Percentiles rank a stretch among this genome's conserved stretches.
Evolutionary conservation across 1,140 invertebrate species (phyloP).

Genomic region (Tenebrio molitor): DNA sequence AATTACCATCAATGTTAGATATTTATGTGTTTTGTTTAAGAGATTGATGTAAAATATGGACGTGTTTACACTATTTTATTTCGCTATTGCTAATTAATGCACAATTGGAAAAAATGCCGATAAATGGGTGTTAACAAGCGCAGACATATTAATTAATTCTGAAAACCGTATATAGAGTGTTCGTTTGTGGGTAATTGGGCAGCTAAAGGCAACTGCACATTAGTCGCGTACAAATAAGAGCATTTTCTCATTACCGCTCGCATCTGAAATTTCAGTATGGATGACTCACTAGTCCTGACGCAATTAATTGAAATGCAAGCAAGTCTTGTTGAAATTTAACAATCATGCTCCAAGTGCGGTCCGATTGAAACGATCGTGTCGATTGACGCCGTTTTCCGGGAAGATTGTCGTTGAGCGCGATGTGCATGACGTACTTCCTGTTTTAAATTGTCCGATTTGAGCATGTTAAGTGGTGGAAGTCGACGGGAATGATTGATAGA

Average conservation of each 20-base stretch:
- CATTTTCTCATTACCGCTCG: no score
- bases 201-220: no score
- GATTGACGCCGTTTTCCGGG: conserved; percentile 25
- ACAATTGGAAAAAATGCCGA: conserved; percentile 6
- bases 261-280: no score
- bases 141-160: not conserved
- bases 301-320: not conserved
- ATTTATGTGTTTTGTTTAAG: conserved; percentile 35
- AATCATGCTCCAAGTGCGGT: no score
- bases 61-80: conserved; percentile 24
- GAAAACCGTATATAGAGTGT: no score
- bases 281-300: no score
- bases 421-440: conserved; percentile 33
- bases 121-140: conserved; percentile 13
- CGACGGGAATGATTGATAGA: conserved; percentile 15
- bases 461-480: conserved; percentile 29
- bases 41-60: conserved; percentile 37
- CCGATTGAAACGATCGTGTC: not conserved
- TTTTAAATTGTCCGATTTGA: conserved; percentile 18
- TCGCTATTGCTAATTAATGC: conserved; percentile 29
- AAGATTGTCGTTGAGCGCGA: not conserved
- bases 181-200: no score
- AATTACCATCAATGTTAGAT: conserved; percentile 30
- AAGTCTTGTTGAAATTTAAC: no score
- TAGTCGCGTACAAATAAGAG: no score